These are phyloP conservation scores for Lytechinus pictus DNA, from an alignment of 35 echinoderm and acorn worm genomes.

Conservation along the genomic window DNA sequence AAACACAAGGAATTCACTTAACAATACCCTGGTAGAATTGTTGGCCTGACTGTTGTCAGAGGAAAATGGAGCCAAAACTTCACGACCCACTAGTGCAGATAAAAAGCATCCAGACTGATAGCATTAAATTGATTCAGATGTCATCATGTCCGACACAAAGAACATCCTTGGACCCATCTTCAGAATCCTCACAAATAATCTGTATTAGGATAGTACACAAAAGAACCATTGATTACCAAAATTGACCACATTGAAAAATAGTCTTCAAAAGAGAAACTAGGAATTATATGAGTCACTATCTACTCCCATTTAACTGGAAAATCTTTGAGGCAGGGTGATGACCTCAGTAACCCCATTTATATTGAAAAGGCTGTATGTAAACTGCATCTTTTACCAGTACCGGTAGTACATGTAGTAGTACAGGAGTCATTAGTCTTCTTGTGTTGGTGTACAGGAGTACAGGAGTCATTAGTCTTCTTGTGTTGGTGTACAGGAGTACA, in stretches of 20 bases:
- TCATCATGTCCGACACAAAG: background rate
- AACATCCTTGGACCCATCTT: background rate
- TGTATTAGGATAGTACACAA: background rate
- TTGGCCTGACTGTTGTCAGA: too few relatives aligned
- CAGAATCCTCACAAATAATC: background rate
- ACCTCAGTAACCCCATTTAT: conserved; percentile 4
- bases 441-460: background rate
- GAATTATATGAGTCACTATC: background rate
- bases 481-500: too few relatives aligned
- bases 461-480: too few relatives aligned
- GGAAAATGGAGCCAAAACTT: too few relatives aligned
- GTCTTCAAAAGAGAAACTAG: background rate
- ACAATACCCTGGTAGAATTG: too few relatives aligned
- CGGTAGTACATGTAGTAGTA: background rate
- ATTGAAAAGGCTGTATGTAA: background rate
- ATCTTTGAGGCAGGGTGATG: background rate
- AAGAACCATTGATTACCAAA: background rate
- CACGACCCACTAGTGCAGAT: too few relatives aligned
- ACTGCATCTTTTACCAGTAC: background rate
- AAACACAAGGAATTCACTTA: too few relatives aligned
- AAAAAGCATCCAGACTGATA: too few relatives aligned
- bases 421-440: background rate
- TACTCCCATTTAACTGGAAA: background rate
- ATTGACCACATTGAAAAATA: conserved; percentile 13
- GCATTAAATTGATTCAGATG: background rate